phyloP scores from a whole-genome alignment of 2,888 invertebrate genomes.

The Stegophylla sp. region DNA sequence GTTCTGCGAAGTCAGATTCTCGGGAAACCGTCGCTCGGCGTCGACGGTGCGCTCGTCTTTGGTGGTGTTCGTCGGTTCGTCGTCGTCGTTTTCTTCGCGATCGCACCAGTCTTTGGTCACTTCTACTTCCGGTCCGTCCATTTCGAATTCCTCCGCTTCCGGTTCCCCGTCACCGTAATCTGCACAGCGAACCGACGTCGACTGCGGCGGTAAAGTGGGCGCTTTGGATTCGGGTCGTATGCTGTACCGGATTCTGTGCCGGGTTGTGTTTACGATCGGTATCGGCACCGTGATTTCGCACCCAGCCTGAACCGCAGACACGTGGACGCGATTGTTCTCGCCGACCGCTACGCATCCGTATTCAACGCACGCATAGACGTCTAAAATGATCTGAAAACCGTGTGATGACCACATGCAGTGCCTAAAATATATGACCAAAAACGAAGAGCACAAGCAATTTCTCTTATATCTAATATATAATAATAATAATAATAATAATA shows the following conservation, averaged over 20 bases:
- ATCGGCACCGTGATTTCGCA: conserved; percentile 9
- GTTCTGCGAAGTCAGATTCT: not conserved
- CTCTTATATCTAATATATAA: too few relatives aligned
- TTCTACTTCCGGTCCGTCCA: not conserved
- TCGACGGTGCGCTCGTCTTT: not conserved
- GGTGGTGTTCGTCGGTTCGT: too few relatives aligned
- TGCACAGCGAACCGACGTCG: not conserved
- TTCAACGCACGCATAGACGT: conserved; percentile 28
- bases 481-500: too few relatives aligned
- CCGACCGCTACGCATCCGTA: conserved; percentile 24
- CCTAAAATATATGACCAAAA: too few relatives aligned
- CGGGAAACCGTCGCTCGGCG: not conserved
- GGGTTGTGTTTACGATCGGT: conserved; percentile 37
- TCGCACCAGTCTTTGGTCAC: not conserved
- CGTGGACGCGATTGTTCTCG: conserved; percentile 4
- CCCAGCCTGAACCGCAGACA: conserved; percentile 17
- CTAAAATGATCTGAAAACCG: conserved; percentile 6
- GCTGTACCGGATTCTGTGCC: conserved; percentile 26
- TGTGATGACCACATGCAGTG: too few relatives aligned
- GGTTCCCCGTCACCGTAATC: not conserved
- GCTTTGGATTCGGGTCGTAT: not conserved
- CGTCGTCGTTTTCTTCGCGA: not conserved
- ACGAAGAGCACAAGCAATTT: too few relatives aligned
- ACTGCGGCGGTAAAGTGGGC: too few relatives aligned
- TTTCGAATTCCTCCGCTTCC: not conserved